These are phyloP conservation scores for Monopis laevigella DNA, from an alignment of 2,888 invertebrate genomes.

Conservation along the genomic window DNA sequence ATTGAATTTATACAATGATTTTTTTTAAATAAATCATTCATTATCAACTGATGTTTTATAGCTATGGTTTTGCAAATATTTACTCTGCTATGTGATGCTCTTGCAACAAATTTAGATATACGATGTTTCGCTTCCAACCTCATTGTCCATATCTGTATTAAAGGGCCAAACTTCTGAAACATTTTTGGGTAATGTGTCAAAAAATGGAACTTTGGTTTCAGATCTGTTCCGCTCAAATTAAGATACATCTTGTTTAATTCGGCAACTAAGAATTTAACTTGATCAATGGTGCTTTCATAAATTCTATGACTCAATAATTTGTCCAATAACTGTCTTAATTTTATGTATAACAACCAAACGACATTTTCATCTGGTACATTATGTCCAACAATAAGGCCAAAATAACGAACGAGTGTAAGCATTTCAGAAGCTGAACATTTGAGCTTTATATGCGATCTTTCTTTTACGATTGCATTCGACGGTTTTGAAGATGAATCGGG, in stretches of 20 bases:
- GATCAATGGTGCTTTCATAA: conserved; percentile 11
- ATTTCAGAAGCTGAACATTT: conserved; percentile 16
- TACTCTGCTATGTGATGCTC: conserved; percentile 1
- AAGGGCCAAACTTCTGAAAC: conserved; percentile 18
- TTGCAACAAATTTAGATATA: conserved; percentile 14
- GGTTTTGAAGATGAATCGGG: conserved; percentile 5
- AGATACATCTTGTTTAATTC: conserved; percentile 18
- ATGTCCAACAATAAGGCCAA: conserved; percentile 17
- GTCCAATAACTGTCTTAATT: neutral
- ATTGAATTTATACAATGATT: neutral
- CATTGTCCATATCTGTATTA: conserved; percentile 18
- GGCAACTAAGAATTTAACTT: conserved; percentile 14
- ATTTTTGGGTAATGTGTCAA: conserved; percentile 17
- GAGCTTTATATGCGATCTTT: neutral
- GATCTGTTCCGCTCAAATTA: conserved; percentile 4
- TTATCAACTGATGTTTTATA: conserved; percentile 3
- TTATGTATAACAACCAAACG: conserved; percentile 15
- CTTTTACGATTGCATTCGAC: neutral
- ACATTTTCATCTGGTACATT: conserved; percentile 16
- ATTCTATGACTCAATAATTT: conserved; percentile 13
- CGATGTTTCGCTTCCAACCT: conserved; percentile 19
- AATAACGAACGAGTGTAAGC: conserved; percentile 18
- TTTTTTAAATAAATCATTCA: conserved; percentile 7
- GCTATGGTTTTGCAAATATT: conserved; percentile 3
- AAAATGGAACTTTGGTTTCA: conserved; percentile 15